Base-by-base conservation (phyloP, 2,888 invertebrate genomes). In the Nomada fabriciana region DNA sequence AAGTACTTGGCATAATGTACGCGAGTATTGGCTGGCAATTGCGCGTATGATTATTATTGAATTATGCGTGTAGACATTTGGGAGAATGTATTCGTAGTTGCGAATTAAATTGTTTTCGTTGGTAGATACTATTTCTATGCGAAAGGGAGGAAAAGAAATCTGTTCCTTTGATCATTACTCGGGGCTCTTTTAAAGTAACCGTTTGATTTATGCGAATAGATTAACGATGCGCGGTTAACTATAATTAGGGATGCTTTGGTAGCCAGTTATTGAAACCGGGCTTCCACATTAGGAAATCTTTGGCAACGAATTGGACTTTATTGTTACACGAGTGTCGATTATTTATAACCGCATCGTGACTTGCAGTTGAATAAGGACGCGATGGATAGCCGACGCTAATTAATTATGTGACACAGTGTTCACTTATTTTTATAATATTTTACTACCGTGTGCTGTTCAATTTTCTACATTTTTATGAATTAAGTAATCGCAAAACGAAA, bases 241-340 rank as follows among this genome's bases (percentile, higher is more conserved):
- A 88, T 86, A 87, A 87, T 88, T 87, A 81, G 75, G 64, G 55
- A 61, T 43, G 63, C 29, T 53, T 60, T 78, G 69, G 70, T 53
- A 52, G 59, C 23, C 47, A 70, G 47, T 76, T 72, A 79, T 70
- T 47, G 79, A 72, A 86, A 85, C 76, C 25, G 29, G 84, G 82
- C 78, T 76, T 80, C 67, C 67, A 71, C 64, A 84, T 90, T 90
- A 81, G 79, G 89, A 90, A 91, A 91, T 71, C 87, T 83, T 90
- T 90, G 90, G 90, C 90, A 88, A 42, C 61, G 29, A n/a, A 7
- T 60, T 72, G 74, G 83, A 83, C 77, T 76, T 86, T 87, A 87
- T 87, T 80, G 77, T 86, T 84, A 68, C 82, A 81, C 76, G 75
- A 83, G 84, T 76, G 50, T 43, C 76, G 78, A 83, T 89, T 89